Evolutionary conservation across 2,797 vertebrate genomes (phyloP), one percentile per base, ranked within the genome.

Genomic region (Lindbergichthys nudifrons): DNA sequence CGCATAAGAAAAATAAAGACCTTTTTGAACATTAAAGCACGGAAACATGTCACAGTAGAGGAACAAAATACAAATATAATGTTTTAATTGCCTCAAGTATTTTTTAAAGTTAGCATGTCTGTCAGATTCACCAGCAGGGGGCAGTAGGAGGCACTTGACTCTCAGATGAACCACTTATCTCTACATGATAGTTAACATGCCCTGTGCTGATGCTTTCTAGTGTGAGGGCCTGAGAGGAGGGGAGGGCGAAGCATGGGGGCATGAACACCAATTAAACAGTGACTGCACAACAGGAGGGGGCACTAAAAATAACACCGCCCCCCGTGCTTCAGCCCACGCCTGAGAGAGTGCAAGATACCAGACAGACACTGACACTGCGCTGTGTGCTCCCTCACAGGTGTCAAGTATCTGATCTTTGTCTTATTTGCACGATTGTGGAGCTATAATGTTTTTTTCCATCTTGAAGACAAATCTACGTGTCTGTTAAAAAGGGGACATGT

Each of bases 261-360:
- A 86, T 90, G 80, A 85, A 80, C 77, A 80, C 59, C 77, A 89
- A 89, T 91, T 91, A 90, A 90, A 86, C 78, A 86, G 63, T 83
- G 86, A 84, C 82, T 89, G 79, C 77, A 87, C 83, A 88, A 82
- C 79, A 82, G 81, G 88, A 86, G 65, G 53, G 57, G 60, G 70
- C 45, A 67, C 90, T 89, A 85, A 92, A 92, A 93, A 93, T 88
- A 92, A 77, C 56, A 2, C 8, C 32, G 46, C 51, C 41, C 41
- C 26, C 42, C 13, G 32, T 41, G 75, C 30, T 68, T 14, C 65
- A 66, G 51, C 80, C 36, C 52, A 75, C 60, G 58, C 80, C 63
- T 76, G 64, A 75, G 10, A 72, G 64, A 61, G 32, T 23, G 26
- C 0, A 54, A 73, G 57, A 80, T 21, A 83, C 30, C 59, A 80